Evolutionary conservation across 2,113 vertebrate species (phyloP), one percentile per base, ranked within the genome.

Genomic region (Cryptotis parvus): DNA sequence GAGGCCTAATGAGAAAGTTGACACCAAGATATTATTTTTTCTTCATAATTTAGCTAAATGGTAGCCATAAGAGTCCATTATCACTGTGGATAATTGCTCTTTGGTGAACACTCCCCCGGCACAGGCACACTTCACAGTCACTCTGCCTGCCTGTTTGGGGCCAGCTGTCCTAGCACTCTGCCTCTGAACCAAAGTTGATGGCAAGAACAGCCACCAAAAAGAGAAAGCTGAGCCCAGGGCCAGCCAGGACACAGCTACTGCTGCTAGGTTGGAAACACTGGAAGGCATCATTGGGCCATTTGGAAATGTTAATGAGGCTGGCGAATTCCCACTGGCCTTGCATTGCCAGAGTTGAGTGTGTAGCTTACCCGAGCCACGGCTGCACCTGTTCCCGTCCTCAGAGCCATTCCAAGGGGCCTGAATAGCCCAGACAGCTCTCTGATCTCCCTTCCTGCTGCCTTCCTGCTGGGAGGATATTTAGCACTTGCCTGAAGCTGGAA

Each of bases 261-360:
- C 85, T 70, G 80, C 82, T 80, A 76, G 82, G 58, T 16, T 73
- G 90, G 63, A 94, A 86, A 94, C 61, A 18, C 86, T 93, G 90
- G 90, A 94, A 84, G 41, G 82, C 78, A 39, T 94, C 79, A 79
- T 80, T 35, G 33, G 80, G 90, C 95, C 91, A 93, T 97, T 95
- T 94, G 95, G 95, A 95, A 85, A 95, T 95, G 95, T 89, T 96
- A 95, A 95, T 96, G 26, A 96, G 89, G n/a, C 95, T 96, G 93
- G 94, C 93, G 61, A 75, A 70, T 86, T 91, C 95, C 93, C 83
- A 35, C 61, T 31, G 72, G 88, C 45, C 88, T 91, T 77, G 69
- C 81, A 76, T 81, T 94, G 95, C 94, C 95, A 91, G 79, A 87
- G 91, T 43, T 76, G 91, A 79, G 26, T 90, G 63, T 86, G 85